phyloP scores from a whole-genome alignment of 2,797 vertebrate genomes.

The Morus bassanus region DNA sequence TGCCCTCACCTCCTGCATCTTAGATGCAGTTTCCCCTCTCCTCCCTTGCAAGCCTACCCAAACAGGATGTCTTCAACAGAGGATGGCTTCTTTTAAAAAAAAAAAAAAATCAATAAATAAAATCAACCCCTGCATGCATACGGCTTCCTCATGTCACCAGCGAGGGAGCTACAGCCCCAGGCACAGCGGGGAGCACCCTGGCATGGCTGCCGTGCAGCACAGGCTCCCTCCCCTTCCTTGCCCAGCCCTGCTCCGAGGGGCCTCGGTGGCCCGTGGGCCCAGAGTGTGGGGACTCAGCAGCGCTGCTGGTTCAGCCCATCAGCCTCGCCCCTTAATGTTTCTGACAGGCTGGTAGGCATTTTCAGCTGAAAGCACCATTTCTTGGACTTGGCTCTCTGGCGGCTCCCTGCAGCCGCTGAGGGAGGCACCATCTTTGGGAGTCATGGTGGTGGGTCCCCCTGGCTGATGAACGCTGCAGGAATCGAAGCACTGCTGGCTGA shows the following conservation, averaged over 20 bases:
- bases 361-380: neutral
- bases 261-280: too few relatives aligned
- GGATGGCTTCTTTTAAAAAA: neutral
- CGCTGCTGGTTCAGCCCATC: accelerated
- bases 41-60: neutral
- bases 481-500: neutral
- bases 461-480: neutral
- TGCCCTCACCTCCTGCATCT: neutral
- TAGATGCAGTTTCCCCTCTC: neutral
- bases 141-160: neutral
- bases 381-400: neutral
- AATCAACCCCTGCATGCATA: neutral
- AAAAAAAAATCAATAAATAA: neutral
- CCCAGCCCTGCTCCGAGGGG: neutral
- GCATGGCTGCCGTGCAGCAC: neutral
- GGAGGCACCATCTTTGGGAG: neutral
- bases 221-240: neutral
- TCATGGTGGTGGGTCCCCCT: accelerated
- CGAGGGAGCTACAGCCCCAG: accelerated
- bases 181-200: accelerated
- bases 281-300: neutral
- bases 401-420: neutral
- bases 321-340: accelerated
- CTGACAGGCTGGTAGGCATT: neutral
- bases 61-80: neutral